Base-by-base conservation (phyloP, 2,113 vertebrate species). In the Falco punctatus region DNA sequence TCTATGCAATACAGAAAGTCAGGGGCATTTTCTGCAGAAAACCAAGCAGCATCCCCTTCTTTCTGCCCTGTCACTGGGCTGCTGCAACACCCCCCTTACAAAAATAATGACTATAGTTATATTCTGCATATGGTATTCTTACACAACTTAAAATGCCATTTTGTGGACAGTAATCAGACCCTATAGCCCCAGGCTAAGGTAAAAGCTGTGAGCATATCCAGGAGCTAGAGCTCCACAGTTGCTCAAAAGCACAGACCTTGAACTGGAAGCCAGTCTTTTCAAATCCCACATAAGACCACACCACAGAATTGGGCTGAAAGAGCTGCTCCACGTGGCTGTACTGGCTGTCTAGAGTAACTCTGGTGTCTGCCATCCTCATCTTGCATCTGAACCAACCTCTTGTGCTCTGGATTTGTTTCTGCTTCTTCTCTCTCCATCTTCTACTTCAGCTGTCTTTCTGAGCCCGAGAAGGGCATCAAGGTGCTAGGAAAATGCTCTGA, bases 271-370 rank as follows among this genome's bases (percentile, higher is more conserved):
- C 4, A 79, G 28, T 66, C 19, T 91, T 26, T 72, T 61, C 33
- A 86, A 88, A 67, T 44, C 18, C 57, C 48, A 15, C 1, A 0
- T 27, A 71, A 67, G 38, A 32, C n/a, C 44, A 51, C 52, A 38
- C 8, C 2, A 5, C 46, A 61, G 57, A 71, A 65, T 0, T 38
- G 52, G 52, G 48, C 48, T 61, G 44, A 42, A 33, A 92, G 17
- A 10, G 62, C 48, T 2, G 4, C 22, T 64, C 23, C 61, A 35
- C 1, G 0, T 24, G 42, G 38, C 59, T 58, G 9, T 42, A 62
- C 17, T 0, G 0, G 49, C 58, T 13, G 0, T 16, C 42, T 33
- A 11, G 12, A 73, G 55, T 11, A 74, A 64, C 38, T 55, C 52
- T n/a, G 32, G 44, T 49, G 72, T 86, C 72, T 81, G 27, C 51